Base-by-base conservation (phyloP, 1,140 invertebrate species). In the Cryptotermes secundus region DNA sequence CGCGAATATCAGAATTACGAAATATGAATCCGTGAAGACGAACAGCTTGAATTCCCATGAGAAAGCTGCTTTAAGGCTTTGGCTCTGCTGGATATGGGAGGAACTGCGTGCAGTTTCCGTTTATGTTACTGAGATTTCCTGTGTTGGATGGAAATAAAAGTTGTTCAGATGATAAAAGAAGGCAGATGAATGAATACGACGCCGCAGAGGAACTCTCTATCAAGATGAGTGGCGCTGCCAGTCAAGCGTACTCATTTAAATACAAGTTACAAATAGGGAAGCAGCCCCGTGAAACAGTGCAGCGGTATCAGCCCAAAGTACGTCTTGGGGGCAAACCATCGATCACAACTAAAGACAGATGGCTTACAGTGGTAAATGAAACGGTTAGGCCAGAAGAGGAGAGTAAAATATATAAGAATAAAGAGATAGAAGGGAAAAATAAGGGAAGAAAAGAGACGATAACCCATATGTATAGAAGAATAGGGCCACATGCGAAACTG, bases 261-360 rank as follows among this genome's bases (percentile, higher is more conserved):
- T 72, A 72, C 59, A 72, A 72, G 26, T 72, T 72, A 31, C 26
- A 16, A 72, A 72, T 31, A 59, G 31, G 59, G 31, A n/a, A 72
- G 59, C 9, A 31, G 59, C 31, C 59, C n/a, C 3, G 26, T 6
- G 59, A 72, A 72, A 72, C 0, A 7, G 59, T 72, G 14, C 59
- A 31, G 2, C 19, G 31, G n/a, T 72, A 72, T 72, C 26, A 72
- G 59, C 26, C 7, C 59, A 31, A 31, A 31, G 59, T 72, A 31
- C 59, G 59, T 72, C 59, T 72, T 7, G 26, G 59, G 59, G 26
- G n/a, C 9, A 72, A 72, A 72, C 6, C 59, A 72, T 72, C 59
- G 59, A 72, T 72, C 59, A 72, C 59, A 72, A 31, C 59, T 72
- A 72, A 72, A 72, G 59, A 72, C 59, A 72, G 59, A 72, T 72